Percentiles rank a stretch among this genome's conserved stretches.
phyloP scores from a whole-genome alignment of 2,113 vertebrate genomes.

The Ovibos moschatus region DNA sequence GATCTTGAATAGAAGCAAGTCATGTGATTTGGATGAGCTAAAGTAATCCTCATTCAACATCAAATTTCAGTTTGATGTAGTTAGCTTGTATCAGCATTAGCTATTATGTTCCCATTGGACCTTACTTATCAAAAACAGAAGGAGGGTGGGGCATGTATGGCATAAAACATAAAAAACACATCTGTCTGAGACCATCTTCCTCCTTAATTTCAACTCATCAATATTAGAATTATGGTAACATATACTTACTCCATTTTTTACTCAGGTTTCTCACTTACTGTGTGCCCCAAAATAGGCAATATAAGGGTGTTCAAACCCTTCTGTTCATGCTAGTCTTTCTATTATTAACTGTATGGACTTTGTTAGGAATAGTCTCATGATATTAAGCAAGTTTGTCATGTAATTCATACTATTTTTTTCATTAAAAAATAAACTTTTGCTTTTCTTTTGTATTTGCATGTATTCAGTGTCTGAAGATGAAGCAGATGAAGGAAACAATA shows the following conservation, averaged over 20 bases:
- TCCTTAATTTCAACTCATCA: background rate
- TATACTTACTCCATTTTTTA: background rate
- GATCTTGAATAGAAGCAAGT: background rate
- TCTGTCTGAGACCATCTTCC: background rate
- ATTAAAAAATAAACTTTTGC: background rate
- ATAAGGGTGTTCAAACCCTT: background rate
- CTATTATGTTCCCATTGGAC: background rate
- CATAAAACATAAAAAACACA: background rate
- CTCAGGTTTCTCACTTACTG: background rate
- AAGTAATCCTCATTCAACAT: background rate
- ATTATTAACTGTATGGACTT: background rate
- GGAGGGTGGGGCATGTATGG: fast-evolving
- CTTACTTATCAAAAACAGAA: background rate
- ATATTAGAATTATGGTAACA: background rate
- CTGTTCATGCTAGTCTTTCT: background rate
- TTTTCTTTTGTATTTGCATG: background rate
- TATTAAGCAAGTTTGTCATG: background rate
- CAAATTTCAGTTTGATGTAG: background rate
- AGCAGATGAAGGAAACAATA: background rate
- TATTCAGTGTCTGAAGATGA: background rate
- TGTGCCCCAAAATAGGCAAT: fast-evolving
- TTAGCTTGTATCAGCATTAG: background rate
- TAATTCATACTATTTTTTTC: background rate
- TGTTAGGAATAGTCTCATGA: background rate
- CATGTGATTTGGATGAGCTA: background rate